These are phyloP conservation scores for Meteorus sp. DNA, from an alignment of 1,140 invertebrate species.

Conservation along the genomic window DNA sequence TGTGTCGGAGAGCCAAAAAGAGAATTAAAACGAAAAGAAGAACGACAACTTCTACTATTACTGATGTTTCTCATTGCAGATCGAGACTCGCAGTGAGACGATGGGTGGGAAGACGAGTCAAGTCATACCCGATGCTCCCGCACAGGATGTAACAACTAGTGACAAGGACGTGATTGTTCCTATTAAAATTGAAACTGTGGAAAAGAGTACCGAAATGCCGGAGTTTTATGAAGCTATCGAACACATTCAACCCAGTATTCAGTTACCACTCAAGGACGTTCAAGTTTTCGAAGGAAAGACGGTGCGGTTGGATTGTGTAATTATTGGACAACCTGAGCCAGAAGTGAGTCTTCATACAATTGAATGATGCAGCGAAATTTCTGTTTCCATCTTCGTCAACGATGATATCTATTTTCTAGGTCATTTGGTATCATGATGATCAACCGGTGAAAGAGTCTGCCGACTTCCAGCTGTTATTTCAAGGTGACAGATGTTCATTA, in stretches of 20 bases:
- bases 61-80: conserved; percentile 54
- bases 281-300: conserved; percentile 71
- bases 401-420: conserved; percentile 50
- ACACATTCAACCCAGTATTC: conserved; percentile 72
- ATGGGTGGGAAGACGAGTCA: conserved; percentile 66
- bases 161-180: conserved; percentile 10
- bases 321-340: conserved; percentile 82
- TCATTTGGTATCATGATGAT: conserved; percentile 86
- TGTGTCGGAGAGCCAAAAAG: conserved; percentile 1
- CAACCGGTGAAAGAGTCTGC: conserved; percentile 82
- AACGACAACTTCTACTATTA: too few species aligned
- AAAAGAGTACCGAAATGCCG: conserved; percentile 6
- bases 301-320: conserved; percentile 76
- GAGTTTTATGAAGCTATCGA: conserved; percentile 1
- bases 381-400: too few species aligned
- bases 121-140: conserved; percentile 69
- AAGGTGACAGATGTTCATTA: conserved; percentile 79
- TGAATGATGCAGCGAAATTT: too few species aligned
- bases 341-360: conserved; percentile 67
- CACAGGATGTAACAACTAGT: conserved; percentile 56
- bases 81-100: conserved; percentile 63
- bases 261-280: conserved; percentile 70
- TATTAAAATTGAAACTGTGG: conserved; percentile 6
- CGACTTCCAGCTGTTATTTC: conserved; percentile 79
- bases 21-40: not conserved